phyloP scores from a whole-genome alignment of 1,140 invertebrate genomes.

The Danaus melanippus region DNA sequence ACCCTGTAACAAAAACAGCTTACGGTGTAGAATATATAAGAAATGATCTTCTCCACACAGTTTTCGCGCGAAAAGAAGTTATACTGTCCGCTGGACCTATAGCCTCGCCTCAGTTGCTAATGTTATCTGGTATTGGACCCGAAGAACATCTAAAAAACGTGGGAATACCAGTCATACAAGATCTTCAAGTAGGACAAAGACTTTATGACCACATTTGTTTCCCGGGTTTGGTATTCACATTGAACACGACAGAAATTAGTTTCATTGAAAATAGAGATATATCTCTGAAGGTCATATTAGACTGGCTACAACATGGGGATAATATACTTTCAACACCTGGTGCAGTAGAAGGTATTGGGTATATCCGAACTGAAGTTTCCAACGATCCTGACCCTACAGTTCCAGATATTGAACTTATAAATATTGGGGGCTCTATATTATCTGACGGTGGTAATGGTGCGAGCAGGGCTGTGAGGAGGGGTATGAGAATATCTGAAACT shows the following conservation, averaged over 20 bases:
- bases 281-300: conserved; percentile 20
- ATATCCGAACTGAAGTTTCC: conserved; percentile 75
- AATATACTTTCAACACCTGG: conserved; percentile 70
- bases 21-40: conserved; percentile 77
- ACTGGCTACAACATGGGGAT: conserved; percentile 66
- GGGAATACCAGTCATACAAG: conserved; percentile 64
- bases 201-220: conserved; percentile 76
- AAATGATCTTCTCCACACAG: conserved; percentile 45
- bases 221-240: conserved; percentile 75
- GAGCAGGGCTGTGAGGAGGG: conserved; percentile 73
- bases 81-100: conserved; percentile 75
- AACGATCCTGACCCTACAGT: conserved; percentile 67
- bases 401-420: conserved; percentile 78
- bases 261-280: conserved; percentile 42
- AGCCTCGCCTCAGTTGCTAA: conserved; percentile 75
- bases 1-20: conserved; percentile 74
- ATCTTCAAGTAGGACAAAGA: conserved; percentile 75
- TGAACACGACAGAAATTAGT: conserved; percentile 66
- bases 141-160: conserved; percentile 70
- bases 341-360: conserved; percentile 77
- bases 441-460: conserved; percentile 72
- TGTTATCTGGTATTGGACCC: conserved; percentile 79
- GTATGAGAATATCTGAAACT: conserved; percentile 73
- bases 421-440: conserved; percentile 70
- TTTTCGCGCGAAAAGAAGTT: conserved; percentile 72